Conservation (phyloP, 1,140 invertebrate species). For the Cecropterus lyciades region DNA sequence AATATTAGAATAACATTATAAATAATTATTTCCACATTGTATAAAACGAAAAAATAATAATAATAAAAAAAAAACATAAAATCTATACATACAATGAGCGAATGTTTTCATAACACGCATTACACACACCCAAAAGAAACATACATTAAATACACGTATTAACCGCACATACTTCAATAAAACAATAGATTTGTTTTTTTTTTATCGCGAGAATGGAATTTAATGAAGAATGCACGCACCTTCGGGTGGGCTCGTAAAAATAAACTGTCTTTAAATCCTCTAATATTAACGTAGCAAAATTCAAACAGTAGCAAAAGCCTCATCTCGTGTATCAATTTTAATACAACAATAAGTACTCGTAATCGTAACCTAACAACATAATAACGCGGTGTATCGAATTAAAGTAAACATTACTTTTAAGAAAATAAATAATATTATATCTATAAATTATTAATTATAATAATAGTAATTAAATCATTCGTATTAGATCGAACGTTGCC, state of each 20-base stretch:
- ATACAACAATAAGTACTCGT: constrained; percentile 65
- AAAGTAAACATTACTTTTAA: constrained; percentile 65
- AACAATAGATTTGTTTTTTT: constrained; percentile 12
- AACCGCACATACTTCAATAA: constrained; percentile 44
- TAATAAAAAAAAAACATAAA: constrained; percentile 44
- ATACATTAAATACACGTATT: constrained; percentile 44
- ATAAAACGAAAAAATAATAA: constrained; percentile 59
- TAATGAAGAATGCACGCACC: constrained; percentile 17
- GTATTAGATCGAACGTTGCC: constrained; percentile 67
- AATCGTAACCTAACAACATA: constrained; percentile 47
- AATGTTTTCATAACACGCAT: constrained; percentile 45
- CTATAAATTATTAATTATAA: constrained; percentile 57
- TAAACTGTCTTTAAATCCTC: constrained; percentile 48
- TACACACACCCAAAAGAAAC: constrained; percentile 42
- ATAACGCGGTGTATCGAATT: constrained; percentile 45
- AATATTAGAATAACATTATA: constrained; percentile 41
- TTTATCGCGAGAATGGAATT: constrained; percentile 22
- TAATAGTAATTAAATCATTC: constrained; percentile 52
- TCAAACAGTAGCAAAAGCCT: constrained; percentile 18
- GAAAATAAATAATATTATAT: constrained; percentile 60
- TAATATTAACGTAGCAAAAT: constrained; percentile 5
- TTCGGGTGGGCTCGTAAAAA: constrained; percentile 8
- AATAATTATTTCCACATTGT: constrained; percentile 49
- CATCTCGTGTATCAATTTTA: constrained; percentile 23
- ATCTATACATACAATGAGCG: constrained; percentile 56